These are phyloP conservation scores for Belonocnema kinseyi DNA, from an alignment of 1,140 invertebrate genomes.

Conservation along the genomic window DNA sequence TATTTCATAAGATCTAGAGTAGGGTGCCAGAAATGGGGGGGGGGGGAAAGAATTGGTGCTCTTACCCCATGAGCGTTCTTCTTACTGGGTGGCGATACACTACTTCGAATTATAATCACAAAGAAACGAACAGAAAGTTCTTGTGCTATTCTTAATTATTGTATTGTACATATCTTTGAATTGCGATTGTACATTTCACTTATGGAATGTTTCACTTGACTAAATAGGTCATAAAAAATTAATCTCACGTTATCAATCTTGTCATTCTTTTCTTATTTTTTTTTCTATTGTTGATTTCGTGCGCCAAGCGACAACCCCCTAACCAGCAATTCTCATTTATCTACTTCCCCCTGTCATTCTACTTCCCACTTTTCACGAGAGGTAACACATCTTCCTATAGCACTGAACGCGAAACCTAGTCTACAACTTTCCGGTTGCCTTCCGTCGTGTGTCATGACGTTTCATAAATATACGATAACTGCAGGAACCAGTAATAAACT, in stretches of 20 bases:
- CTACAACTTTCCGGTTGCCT: conserved; percentile 36
- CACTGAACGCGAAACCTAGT: background rate
- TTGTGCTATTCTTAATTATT: too few species aligned
- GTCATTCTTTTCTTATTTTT: conserved; percentile 1
- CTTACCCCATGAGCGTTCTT: too few species aligned
- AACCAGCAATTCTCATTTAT: conserved; percentile 2
- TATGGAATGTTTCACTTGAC: background rate
- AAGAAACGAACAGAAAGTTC: too few species aligned
- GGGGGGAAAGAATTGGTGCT: too few species aligned
- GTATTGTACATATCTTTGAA: too few species aligned
- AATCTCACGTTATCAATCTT: background rate
- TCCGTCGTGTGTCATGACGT: conserved; percentile 43
- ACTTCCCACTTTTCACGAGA: background rate
- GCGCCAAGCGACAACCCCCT: background rate
- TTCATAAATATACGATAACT: conserved; percentile 58
- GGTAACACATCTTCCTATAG: background rate
- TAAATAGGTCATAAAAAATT: background rate
- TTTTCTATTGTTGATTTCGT: background rate
- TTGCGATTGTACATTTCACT: too few species aligned
- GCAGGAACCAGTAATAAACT: conserved; percentile 28
- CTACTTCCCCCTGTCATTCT: conserved; percentile 8
- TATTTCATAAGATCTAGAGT: too few species aligned
- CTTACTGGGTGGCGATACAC: too few species aligned
- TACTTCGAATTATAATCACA: too few species aligned
- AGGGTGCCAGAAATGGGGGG: too few species aligned